Percentiles rank a stretch among this genome's conserved stretches.
These are phyloP conservation scores for Enteromius trimaculatus DNA, from an alignment of 2,797 vertebrate genomes.

Conservation along the genomic window DNA sequence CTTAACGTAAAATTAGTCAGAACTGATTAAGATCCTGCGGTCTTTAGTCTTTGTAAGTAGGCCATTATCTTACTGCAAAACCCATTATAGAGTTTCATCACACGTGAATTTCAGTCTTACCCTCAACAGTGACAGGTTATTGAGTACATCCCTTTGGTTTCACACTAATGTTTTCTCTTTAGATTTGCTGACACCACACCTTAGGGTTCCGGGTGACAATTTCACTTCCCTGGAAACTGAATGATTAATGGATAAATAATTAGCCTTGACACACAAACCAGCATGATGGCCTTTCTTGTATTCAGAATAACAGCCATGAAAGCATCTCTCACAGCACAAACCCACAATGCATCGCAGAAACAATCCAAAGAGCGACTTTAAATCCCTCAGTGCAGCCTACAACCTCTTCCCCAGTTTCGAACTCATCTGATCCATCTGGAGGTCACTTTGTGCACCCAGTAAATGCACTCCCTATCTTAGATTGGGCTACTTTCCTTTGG, in stretches of 20 bases:
- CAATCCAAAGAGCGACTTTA: conserved; percentile 47
- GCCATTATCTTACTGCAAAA: conserved; percentile 62
- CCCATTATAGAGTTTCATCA: conserved; percentile 67
- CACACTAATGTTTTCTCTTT: background rate
- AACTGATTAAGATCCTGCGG: conserved; percentile 59
- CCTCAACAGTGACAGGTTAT: background rate
- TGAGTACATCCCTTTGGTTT: conserved; percentile 1
- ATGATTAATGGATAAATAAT: conserved; percentile 12
- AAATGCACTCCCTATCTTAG: conserved; percentile 62
- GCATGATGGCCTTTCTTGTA: conserved; percentile 23
- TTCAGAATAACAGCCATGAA: conserved; percentile 18
- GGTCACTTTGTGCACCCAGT: conserved; percentile 66
- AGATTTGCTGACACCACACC: conserved; percentile 27
- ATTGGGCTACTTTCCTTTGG: conserved; percentile 63
- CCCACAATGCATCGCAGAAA: conserved; percentile 47
- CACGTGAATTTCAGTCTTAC: conserved; percentile 36
- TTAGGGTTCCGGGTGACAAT: background rate
- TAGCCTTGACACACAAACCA: background rate
- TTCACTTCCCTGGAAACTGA: conserved; percentile 11
- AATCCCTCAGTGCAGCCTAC: conserved; percentile 51
- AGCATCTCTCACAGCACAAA: conserved; percentile 20
- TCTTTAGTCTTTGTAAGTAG: conserved; percentile 68
- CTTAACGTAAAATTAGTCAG: background rate
- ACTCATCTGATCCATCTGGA: conserved; percentile 63
- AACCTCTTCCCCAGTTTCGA: conserved; percentile 54